Percentiles rank a stretch among this genome's conserved stretches.
These are phyloP conservation scores for Microtus oregoni DNA, from an alignment of 2,113 vertebrate genomes.

Conservation along the genomic window DNA sequence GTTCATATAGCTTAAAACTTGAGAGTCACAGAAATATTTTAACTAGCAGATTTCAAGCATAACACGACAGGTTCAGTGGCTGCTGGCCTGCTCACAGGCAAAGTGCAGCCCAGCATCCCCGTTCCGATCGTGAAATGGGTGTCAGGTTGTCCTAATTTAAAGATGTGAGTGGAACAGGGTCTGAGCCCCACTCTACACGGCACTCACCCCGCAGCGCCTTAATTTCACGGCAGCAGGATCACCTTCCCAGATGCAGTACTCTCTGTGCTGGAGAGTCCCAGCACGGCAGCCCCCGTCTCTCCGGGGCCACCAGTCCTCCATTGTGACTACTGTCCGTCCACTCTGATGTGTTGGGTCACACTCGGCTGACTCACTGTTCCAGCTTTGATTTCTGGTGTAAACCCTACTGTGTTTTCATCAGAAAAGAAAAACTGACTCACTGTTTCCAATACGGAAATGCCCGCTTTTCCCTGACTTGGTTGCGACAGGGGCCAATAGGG, in stretches of 20 bases:
- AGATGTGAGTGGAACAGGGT: neutral
- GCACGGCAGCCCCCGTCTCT: rapidly evolving
- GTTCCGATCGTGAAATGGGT: neutral
- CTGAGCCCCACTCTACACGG: neutral
- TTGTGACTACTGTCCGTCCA: too few relatives aligned
- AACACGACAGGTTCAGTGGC: neutral
- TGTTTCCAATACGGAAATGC: neutral
- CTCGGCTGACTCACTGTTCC: neutral
- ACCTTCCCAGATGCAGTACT: neutral
- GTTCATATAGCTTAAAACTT: too few relatives aligned
- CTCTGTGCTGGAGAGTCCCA: neutral
- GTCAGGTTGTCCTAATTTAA: neutral
- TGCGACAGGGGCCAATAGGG: neutral
- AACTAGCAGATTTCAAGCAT: neutral
- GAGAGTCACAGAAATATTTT: neutral
- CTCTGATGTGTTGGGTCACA: neutral
- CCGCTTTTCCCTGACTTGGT: neutral
- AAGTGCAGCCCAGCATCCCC: neutral
- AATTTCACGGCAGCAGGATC: neutral
- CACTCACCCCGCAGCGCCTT: neutral
- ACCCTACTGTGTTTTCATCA: neutral
- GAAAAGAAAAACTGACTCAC: neutral
- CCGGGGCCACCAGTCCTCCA: too few relatives aligned
- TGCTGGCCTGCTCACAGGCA: neutral
- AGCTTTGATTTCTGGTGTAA: neutral